Evolutionary conservation across 1,140 invertebrate species (phyloP).

Genomic region (Coptotermes formosanus): DNA sequence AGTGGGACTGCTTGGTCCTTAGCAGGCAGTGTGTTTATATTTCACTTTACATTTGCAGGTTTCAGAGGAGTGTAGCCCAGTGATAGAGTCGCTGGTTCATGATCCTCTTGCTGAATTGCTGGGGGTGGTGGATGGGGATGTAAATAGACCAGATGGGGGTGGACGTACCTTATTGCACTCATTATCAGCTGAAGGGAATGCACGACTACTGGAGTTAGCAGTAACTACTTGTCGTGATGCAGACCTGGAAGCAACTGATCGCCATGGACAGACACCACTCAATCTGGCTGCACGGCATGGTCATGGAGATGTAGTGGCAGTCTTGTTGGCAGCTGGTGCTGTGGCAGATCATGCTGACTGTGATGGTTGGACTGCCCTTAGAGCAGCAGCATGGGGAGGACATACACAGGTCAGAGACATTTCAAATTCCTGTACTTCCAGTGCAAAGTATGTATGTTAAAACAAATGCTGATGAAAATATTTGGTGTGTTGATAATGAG

Average conservation of each 20-base stretch:
- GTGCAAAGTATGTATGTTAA: conserved; percentile 39
- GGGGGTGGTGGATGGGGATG: conserved; percentile 44
- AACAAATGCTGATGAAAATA: not conserved
- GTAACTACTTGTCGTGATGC: conserved; percentile 56
- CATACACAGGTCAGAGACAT: conserved; percentile 71
- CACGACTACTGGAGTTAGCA: conserved; percentile 61
- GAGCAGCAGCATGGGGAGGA: conserved; percentile 88
- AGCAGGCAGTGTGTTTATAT: too few relatives aligned
- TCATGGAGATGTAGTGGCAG: conserved; percentile 70
- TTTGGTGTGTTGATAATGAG: not conserved
- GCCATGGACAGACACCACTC: conserved; percentile 77
- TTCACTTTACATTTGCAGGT: not conserved
- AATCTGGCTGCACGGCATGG: conserved; percentile 81
- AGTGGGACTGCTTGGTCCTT: too few relatives aligned
- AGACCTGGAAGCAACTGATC: conserved; percentile 32
- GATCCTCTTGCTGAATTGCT: conserved; percentile 34
- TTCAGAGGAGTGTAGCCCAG: not conserved
- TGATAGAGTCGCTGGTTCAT: not conserved
- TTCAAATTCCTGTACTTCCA: not conserved
- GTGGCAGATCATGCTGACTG: conserved; percentile 79
- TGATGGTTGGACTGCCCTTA: conserved; percentile 86
- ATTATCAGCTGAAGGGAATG: conserved; percentile 71
- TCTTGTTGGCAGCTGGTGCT: conserved; percentile 72
- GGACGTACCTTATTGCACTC: conserved; percentile 72
- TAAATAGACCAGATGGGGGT: conserved; percentile 50